Evolutionary conservation across 2,797 vertebrate genomes (phyloP), one percentile per base, ranked within the genome.

Genomic region (Heliangelus exortis): DNA sequence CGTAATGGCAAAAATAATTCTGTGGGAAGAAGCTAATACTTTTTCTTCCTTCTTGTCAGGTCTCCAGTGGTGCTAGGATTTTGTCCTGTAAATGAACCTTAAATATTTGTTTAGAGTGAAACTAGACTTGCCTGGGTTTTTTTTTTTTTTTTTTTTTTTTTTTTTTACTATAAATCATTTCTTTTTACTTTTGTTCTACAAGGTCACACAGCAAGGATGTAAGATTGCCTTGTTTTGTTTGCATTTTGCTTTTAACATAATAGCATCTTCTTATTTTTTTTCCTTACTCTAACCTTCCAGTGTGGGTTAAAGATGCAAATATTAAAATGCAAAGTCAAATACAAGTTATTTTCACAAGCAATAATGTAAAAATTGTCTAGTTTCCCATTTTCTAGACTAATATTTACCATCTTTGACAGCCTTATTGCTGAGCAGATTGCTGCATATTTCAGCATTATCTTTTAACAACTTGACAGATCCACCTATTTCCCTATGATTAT

Each of bases 391-490:
- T 82, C 84, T 73, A 87, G 84, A 81, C 81, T 73, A 95, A 91
- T 96, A 97, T 97, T 97, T 97, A 95, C 96, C 69, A 47, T 92
- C 92, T 94, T 76, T 92, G 95, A 95, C 89, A 93, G 76, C 66
- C 76, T 84, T 59, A 74, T 75, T 92, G 92, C 87, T 75, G 74
- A 94, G 74, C 55, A 92, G 89, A 95, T 87, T 89, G 69, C 68
- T 87, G 93, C 58, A 76, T 96, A 96, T 96, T 95, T 97, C 95
- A 97, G 81, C 86, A 95, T 96, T 96, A 96, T 95, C 96, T 95
- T 95, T 96, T 95, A 96, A 93, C 84, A 91, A 83, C 86, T 96
- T 97, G 96, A 96, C 95, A 96, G 90, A 94, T 92, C 93, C 66
- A 92, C 95, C 94, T 92, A 92, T 97, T 97, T 97, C 87, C 65